Base-by-base conservation (phyloP, 2,113 vertebrate genomes). In the Hydrolagus affinis region DNA sequence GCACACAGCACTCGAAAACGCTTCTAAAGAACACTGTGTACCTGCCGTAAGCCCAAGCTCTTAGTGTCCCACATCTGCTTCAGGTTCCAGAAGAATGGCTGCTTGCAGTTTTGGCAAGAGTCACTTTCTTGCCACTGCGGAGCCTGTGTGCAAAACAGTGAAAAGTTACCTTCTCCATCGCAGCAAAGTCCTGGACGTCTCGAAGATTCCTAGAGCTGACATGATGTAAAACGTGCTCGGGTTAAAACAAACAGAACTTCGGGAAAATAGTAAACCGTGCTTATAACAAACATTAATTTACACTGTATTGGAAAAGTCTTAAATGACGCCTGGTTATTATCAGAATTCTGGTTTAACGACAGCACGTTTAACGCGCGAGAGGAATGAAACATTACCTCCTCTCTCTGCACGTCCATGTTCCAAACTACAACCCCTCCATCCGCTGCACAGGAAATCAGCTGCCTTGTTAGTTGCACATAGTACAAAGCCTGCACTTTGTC, bases 61-160 rank as follows among this genome's bases (percentile, higher is more conserved):
- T 97, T 99, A 0, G 94, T 94, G 90, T 99, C 98, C 98, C 98
- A 99, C 98, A 99, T 99, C 92, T 99, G 98, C 88, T 98, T 99
- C 89, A 99, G 93, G 85, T 99, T 99, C 98, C 98, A 99, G 92
- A 99, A 99, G 89, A 99, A 99, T 8, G 97, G 97, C 86, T 99
- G 97, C 86, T 97, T 95, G 88, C 98, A 99, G 87, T 96, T 98
- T 91, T 99, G 98, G 92, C 98, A 99, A 0, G 97, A 99, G 87
- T 99, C 97, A 11, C 97, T 97, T 89, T 99, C 97, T 70, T 97
- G 86, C 98, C 97, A 99, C 86, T 97, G 97, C 57, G 98, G 97
- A 86, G 98, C 97, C 98, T 99, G 88, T 7, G 87, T 87, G 66
- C 25, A 14, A n/a, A 83, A 83, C 25, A 83, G 32, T 30, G 28